Evolutionary conservation across 2,888 invertebrate genomes (phyloP).

Genomic region (Chrysotoxum bicinctum): DNA sequence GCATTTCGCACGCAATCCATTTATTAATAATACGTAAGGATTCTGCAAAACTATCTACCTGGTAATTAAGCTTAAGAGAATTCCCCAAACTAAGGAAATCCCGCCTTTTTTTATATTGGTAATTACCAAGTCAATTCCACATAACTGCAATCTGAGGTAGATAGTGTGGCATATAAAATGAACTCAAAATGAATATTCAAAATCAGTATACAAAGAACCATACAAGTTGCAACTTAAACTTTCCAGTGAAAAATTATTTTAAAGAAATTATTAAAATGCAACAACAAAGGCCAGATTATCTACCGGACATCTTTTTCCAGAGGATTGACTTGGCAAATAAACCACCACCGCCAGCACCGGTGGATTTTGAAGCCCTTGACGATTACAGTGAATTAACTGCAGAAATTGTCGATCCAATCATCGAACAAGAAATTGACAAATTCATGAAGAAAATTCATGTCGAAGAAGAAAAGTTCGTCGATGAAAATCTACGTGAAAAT

Average conservation of each 20-base stretch:
- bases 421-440: slow-evolving; percentile 76
- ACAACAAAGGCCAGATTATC: not conserved
- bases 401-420: slow-evolving; percentile 75
- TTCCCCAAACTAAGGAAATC: not conserved
- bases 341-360: not conserved
- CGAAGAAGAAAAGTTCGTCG: slow-evolving; percentile 77
- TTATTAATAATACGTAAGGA: too few relatives aligned
- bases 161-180: not conserved
- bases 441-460: slow-evolving; percentile 74
- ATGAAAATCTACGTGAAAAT: slow-evolving; percentile 77
- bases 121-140: not conserved
- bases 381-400: not conserved
- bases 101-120: not conserved
- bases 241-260: not conserved
- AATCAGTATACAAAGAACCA: not conserved
- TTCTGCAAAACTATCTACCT: not conserved
- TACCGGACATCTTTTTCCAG: not conserved
- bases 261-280: not conserved
- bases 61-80: not conserved
- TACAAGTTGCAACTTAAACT: not conserved
- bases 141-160: not conserved
- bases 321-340: not conserved
- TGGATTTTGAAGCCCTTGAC: not conserved
- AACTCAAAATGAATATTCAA: rapidly evolving
- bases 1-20: too few relatives aligned